Percentiles rank a stretch among this genome's conserved stretches.
Conservation (phyloP, 2,888 invertebrate genomes). For the Blastobasis lacticolella region DNA sequence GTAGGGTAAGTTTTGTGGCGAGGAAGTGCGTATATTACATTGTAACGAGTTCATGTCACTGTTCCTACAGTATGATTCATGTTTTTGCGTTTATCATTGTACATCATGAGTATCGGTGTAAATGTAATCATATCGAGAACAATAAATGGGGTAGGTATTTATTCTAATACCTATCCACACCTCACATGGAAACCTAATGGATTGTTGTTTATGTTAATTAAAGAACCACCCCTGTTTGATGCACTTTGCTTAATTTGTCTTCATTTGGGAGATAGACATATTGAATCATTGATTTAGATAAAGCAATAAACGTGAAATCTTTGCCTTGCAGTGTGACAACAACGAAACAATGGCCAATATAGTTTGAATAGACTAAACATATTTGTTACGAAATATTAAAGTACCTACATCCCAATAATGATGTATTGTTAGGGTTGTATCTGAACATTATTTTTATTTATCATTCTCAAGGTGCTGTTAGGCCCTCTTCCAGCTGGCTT, state of each 20-base stretch:
- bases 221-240: constrained; percentile 10
- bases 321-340: background rate
- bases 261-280: background rate
- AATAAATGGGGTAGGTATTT: background rate
- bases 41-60: background rate
- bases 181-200: constrained; percentile 4
- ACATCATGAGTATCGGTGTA: background rate
- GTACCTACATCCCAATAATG: background rate
- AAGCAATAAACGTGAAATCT: background rate
- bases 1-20: constrained; percentile 45
- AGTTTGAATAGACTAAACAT: no score
- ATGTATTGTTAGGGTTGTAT: constrained; percentile 1
- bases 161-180: background rate
- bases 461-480: constrained; percentile 77
- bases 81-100: constrained; percentile 27
- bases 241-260: background rate
- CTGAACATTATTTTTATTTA: background rate
- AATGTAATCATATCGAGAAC: background rate
- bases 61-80: constrained; percentile 28
- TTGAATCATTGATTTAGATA: background rate
- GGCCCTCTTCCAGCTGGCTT: constrained; percentile 88
- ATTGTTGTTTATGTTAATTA: no score
- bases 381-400: background rate
- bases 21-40: background rate
- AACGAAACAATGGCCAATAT: background rate